Base-by-base conservation (phyloP, 1,140 invertebrate genomes). In the Plectrocnemia conspersa region DNA sequence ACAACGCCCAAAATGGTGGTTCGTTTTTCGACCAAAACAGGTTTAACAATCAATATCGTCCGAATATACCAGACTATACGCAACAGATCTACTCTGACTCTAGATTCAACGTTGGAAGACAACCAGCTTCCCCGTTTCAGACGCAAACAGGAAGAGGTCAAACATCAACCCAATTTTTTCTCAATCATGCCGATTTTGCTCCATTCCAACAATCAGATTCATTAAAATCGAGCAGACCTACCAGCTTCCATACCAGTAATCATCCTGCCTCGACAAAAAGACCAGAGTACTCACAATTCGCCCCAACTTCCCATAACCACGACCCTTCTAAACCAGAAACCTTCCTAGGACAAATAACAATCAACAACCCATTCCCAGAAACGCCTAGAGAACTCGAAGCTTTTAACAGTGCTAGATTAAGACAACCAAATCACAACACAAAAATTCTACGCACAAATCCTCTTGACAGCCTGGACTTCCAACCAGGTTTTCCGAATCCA, bases 271-370 rank as follows among this genome's bases (percentile, higher is more conserved):
- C 73, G 49, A 74, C 74, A 9, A 73, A 70, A 50, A 69, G 68
- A 52, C 74, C 74, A 33, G 71, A 75, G 41, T 55, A 65, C 15
- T 64, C 68, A 21, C 71, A 69, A 63, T 75, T 64, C 70, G 69
- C 6, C 64, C 71, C 56, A 32, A 46, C 53, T 66, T 52, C 54
- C 9, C 77, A 80, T 62, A 75, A 76, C 61, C 72, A 77, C 62
- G 72, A 78, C 61, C 76, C 78, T 2, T 76, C 76, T 5, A 75
- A 78, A 64, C 76, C 73, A 41, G 78, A 80, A 68, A 78, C 76
- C 13, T 80, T 79, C 61, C 64, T 80, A 22, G 77, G 78, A 10
- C 74, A 80, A 69, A 77, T 80, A 32, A 79, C 77, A 27, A 66
- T 79, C 52, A 76, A 79, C 54, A 79, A 77, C 64, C 77, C 77